A percentile compares a stretch with the other conserved stretches of the same genome.
These are phyloP conservation scores for Fundulus diaphanus DNA, from an alignment of 2,797 vertebrate species.

Conservation along the genomic window DNA sequence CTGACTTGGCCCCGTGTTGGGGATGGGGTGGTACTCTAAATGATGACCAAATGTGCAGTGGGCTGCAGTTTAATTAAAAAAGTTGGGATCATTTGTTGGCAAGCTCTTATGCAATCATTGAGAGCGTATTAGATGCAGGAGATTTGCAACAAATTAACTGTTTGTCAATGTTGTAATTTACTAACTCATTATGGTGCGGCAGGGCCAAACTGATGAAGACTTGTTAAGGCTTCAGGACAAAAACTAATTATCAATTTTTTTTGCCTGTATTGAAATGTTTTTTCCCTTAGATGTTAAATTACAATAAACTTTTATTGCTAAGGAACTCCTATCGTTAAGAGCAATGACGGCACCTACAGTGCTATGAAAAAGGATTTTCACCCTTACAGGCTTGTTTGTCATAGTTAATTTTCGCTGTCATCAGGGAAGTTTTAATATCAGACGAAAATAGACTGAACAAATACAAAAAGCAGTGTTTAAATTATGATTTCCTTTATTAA, in stretches of 20 bases:
- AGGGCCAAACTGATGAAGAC: too few relatives aligned
- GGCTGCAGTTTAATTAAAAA: slow-evolving; percentile 4
- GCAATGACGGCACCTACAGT: neutral
- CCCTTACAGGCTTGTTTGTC: too few relatives aligned
- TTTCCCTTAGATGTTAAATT: neutral
- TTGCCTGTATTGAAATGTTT: neutral
- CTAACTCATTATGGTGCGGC: neutral
- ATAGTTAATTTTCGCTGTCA: neutral
- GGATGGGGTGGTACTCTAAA: neutral
- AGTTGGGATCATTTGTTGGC: neutral
- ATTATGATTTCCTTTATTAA: too few relatives aligned
- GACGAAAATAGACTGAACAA: neutral
- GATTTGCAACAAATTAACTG: neutral
- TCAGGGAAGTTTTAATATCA: neutral
- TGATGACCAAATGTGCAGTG: neutral
- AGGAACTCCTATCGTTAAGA: neutral
- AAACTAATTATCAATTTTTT: neutral
- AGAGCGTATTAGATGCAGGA: neutral
- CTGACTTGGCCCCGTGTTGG: slow-evolving; percentile 11
- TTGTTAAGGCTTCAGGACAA: neutral
- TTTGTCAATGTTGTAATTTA: slow-evolving; percentile 1
- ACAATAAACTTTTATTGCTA: neutral
- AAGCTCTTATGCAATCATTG: neutral
- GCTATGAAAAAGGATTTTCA: neutral
- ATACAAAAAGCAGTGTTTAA: too few relatives aligned